Evolutionary conservation across 2,797 vertebrate genomes (phyloP).

Genomic region (Scolopax bukidnonensis): DNA sequence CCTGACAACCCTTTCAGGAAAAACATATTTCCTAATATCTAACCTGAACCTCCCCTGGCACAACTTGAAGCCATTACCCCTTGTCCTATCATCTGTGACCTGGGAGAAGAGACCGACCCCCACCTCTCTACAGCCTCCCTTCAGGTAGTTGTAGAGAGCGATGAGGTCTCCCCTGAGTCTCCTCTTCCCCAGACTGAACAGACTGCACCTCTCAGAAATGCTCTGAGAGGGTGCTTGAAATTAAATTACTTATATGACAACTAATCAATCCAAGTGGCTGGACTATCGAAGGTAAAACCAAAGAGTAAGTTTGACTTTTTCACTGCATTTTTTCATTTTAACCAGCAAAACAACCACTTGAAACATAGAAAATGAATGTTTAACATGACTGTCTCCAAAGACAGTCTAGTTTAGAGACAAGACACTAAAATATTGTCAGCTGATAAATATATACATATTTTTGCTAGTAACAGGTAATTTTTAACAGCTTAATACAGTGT

Average conservation of each 20-base stretch:
- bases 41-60: too few relatives aligned
- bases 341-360: background rate
- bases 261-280: background rate
- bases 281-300: background rate
- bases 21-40: too few relatives aligned
- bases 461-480: background rate
- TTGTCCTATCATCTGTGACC: too few relatives aligned
- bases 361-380: background rate
- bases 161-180: too few relatives aligned
- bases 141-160: too few relatives aligned
- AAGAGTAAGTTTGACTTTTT: background rate
- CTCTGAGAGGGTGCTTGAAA: background rate
- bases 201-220: background rate
- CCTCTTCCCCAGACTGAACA: too few relatives aligned
- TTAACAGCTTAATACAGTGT: background rate
- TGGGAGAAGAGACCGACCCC: too few relatives aligned
- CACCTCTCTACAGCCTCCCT: too few relatives aligned
- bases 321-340: background rate
- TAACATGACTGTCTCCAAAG: background rate
- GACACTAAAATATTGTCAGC: background rate
- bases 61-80: too few relatives aligned
- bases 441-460: background rate
- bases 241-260: background rate
- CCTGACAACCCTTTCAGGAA: too few relatives aligned
- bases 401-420: background rate